Conservation (phyloP, 2,797 vertebrate genomes). For the Galagoides demidoff region DNA sequence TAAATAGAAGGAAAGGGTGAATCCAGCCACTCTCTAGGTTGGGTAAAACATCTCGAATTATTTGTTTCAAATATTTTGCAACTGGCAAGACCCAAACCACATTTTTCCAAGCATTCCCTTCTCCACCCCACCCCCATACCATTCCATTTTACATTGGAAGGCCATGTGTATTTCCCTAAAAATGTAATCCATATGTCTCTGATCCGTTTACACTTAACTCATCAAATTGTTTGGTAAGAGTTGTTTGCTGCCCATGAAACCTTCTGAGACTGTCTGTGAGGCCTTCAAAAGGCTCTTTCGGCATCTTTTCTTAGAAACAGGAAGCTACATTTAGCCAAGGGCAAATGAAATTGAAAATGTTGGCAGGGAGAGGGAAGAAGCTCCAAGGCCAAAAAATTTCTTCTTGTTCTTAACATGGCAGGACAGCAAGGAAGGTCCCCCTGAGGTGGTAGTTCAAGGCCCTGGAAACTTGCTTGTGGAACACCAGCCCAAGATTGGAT, state of each 20-base stretch:
- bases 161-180: constrained; percentile 74
- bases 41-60: constrained; percentile 74
- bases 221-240: constrained; percentile 74
- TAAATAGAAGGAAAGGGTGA: constrained; percentile 66
- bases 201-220: constrained; percentile 81
- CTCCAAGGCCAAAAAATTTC: background rate
- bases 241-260: constrained; percentile 69
- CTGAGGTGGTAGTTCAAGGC: background rate
- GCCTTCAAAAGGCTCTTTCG: constrained; percentile 60
- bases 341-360: constrained; percentile 61
- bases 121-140: constrained; percentile 22
- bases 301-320: constrained; percentile 78
- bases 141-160: constrained; percentile 71
- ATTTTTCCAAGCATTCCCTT: constrained; percentile 79
- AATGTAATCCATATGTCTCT: constrained; percentile 82
- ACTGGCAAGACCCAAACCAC: constrained; percentile 81
- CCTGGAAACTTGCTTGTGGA: background rate
- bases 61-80: constrained; percentile 80
- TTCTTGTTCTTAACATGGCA: background rate
- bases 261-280: constrained; percentile 72
- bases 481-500: background rate
- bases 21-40: constrained; percentile 32
- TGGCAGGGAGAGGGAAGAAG: background rate
- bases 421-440: background rate
- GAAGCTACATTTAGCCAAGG: constrained; percentile 66